These are phyloP conservation scores for Chloroclysta siterata DNA, from an alignment of 2,888 invertebrate species.

Conservation along the genomic window DNA sequence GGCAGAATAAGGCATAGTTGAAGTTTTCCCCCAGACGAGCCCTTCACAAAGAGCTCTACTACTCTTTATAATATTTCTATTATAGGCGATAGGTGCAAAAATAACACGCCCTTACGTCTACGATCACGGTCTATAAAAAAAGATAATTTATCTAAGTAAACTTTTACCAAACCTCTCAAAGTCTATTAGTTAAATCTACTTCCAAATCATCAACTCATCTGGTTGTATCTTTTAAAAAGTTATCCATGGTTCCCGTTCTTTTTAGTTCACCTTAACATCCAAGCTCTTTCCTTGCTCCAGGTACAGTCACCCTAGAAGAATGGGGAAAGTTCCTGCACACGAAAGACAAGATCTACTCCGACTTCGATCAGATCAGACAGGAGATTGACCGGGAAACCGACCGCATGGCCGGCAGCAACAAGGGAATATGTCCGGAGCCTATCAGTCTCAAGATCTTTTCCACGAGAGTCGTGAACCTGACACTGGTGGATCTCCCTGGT, in stretches of 20 bases:
- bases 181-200: too few relatives aligned
- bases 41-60: too few relatives aligned
- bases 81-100: too few relatives aligned
- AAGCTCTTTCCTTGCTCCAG: constrained; percentile 75
- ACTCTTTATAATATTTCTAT: too few relatives aligned
- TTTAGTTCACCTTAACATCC: background rate
- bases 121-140: too few relatives aligned
- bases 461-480: constrained; percentile 96
- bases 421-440: constrained; percentile 97
- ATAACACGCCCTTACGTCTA: too few relatives aligned
- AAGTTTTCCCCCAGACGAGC: too few relatives aligned
- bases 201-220: too few relatives aligned
- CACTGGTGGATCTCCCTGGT: constrained; percentile 98
- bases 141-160: too few relatives aligned
- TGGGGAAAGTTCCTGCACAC: constrained; percentile 99
- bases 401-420: constrained; percentile 96
- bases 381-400: constrained; percentile 99
- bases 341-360: constrained; percentile 93
- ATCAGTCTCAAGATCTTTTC: constrained; percentile 99
- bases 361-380: constrained; percentile 95
- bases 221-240: too few relatives aligned
- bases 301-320: constrained; percentile 93
- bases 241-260: background rate
- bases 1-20: too few relatives aligned
- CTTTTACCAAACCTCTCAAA: too few relatives aligned